Evolutionary conservation across 2,888 invertebrate genomes (phyloP).

Genomic region (Agrochola litura): DNA sequence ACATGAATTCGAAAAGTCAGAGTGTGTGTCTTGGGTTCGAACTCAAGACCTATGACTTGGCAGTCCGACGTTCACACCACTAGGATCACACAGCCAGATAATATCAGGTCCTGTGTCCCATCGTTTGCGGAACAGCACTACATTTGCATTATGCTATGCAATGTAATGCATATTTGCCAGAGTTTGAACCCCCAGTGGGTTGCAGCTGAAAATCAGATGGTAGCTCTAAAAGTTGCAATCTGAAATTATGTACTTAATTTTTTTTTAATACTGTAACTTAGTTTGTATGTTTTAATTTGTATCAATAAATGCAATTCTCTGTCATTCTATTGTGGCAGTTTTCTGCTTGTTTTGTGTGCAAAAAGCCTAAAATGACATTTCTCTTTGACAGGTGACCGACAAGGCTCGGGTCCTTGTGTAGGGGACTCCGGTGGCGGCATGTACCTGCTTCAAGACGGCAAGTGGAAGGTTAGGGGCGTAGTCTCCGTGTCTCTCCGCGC

Average conservation of each 20-base stretch:
- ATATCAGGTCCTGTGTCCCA: not conserved
- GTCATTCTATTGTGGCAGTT: not conserved
- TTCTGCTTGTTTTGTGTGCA: too few species aligned
- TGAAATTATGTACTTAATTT: not conserved
- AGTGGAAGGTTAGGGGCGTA: conserved; percentile 87
- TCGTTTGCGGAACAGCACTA: not conserved
- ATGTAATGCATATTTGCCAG: not conserved
- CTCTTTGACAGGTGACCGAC: conserved; percentile 82
- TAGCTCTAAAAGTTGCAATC: not conserved
- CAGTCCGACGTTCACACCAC: too few species aligned
- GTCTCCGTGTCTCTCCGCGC: conserved; percentile 85
- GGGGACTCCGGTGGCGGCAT: conserved; percentile 91
- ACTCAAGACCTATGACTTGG: too few species aligned
- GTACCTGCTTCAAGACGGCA: conserved; percentile 80
- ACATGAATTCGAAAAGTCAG: too few species aligned
- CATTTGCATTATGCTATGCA: not conserved
- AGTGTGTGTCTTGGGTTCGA: too few species aligned
- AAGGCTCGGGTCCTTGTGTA: conserved; percentile 89
- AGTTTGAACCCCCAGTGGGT: not conserved
- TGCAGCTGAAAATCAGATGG: not conserved
- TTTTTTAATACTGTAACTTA: not conserved
- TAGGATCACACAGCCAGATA: too few species aligned
- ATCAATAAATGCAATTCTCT: not conserved
- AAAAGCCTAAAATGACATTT: conserved; percentile 9
- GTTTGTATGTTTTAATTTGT: not conserved